These are phyloP conservation scores for Struthio camelus DNA, from an alignment of 2,113 vertebrate species.

Conservation along the genomic window DNA sequence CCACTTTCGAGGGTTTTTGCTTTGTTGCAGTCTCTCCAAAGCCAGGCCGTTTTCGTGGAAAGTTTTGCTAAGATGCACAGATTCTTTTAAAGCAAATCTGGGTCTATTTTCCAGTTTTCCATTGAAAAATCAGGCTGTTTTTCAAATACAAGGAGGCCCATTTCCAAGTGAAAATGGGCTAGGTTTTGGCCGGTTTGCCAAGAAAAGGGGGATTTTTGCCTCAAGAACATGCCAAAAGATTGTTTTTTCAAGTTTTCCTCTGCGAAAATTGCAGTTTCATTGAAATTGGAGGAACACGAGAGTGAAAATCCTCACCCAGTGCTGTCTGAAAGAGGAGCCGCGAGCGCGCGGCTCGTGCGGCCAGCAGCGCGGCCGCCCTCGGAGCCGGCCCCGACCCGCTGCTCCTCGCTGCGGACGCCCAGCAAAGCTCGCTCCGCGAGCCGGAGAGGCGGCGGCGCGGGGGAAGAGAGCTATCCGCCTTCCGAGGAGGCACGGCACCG, in stretches of 20 bases:
- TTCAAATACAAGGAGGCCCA: constrained; percentile 13
- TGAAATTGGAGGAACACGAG: constrained; percentile 2
- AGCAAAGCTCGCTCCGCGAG: too few relatives aligned
- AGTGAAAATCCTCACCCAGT: not conserved
- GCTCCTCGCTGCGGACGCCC: not conserved
- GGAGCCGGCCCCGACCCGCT: fast-evolving
- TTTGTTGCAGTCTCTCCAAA: not conserved
- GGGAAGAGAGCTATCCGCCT: too few relatives aligned
- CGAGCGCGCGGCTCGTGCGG: fast-evolving
- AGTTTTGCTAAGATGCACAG: fast-evolving
- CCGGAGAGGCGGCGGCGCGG: too few relatives aligned
- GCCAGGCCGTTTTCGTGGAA: not conserved
- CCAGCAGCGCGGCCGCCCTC: not conserved
- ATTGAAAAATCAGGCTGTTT: constrained; percentile 27
- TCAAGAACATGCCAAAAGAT: constrained; percentile 10
- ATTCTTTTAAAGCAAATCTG: not conserved
- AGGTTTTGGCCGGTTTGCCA: constrained; percentile 18
- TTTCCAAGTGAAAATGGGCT: constrained; percentile 31
- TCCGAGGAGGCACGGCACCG: too few relatives aligned
- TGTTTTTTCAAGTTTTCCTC: not conserved
- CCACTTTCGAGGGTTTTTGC: constrained; percentile 2
- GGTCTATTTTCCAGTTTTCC: constrained; percentile 31
- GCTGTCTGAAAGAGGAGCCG: not conserved
- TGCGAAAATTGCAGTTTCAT: constrained; percentile 3
- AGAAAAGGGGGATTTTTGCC: constrained; percentile 25